Conservation (phyloP, 2,113 vertebrate genomes). For the Brachyistius frenatus region DNA sequence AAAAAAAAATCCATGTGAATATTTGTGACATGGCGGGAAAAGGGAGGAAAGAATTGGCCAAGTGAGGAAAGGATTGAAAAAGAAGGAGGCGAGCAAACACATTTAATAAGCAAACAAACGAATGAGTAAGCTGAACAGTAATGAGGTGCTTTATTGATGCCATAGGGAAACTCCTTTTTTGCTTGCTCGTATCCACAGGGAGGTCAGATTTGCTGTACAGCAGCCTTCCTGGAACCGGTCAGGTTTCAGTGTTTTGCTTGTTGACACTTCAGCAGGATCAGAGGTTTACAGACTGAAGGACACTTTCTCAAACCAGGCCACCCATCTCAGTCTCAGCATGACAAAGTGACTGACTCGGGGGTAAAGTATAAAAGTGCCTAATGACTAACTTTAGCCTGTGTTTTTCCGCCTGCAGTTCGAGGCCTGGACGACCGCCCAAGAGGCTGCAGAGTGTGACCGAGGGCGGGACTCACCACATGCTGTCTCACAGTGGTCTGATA, state of each 20-base stretch:
- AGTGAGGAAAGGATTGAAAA: constrained; percentile 44
- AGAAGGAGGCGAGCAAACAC: constrained; percentile 60
- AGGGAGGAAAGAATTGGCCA: constrained; percentile 34
- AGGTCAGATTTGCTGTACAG: constrained; percentile 72
- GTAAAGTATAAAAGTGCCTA: constrained; percentile 56
- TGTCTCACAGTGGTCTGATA: constrained; percentile 95
- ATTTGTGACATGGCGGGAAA: constrained; percentile 57
- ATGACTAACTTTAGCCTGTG: constrained; percentile 58
- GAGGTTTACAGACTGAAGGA: constrained; percentile 72
- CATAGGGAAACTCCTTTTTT: constrained; percentile 77
- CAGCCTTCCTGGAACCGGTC: constrained; percentile 74
- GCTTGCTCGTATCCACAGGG: constrained; percentile 78
- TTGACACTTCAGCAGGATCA: constrained; percentile 73
- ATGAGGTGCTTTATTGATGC: constrained; percentile 81
- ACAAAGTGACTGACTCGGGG: constrained; percentile 33
- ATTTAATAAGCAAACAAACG: constrained; percentile 80
- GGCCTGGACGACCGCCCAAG: constrained; percentile 98
- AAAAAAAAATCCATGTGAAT: constrained; percentile 49
- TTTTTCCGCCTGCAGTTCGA: constrained; percentile 88
- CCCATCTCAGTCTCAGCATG: constrained; percentile 72
- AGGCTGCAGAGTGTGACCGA: constrained; percentile 94
- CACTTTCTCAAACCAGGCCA: constrained; percentile 63
- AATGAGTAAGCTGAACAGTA: constrained; percentile 79
- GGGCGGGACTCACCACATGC: constrained; percentile 93
- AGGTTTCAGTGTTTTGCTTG: constrained; percentile 74